These are phyloP conservation scores for Petrosia ficiformis DNA, from an alignment of 37 sponge, comb jelly and placozoan species.

Conservation along the genomic window DNA sequence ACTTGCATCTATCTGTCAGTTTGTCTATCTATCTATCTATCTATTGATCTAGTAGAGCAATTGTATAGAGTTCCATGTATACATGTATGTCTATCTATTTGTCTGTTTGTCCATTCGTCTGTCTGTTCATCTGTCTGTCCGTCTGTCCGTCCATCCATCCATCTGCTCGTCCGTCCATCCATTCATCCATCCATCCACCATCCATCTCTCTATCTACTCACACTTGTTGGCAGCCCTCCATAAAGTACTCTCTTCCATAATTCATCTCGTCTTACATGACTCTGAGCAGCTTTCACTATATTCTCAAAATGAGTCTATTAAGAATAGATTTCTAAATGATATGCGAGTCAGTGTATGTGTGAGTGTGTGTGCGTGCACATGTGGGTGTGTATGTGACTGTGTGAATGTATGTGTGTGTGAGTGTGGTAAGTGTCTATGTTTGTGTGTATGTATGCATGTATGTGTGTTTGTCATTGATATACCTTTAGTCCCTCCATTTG, in stretches of 20 bases:
- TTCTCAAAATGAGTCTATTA: conserved; percentile 24
- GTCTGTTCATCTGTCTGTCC: too few relatives aligned
- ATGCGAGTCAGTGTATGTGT: conserved; percentile 6
- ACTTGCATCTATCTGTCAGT: neutral
- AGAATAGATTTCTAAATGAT: neutral
- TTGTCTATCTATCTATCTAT: neutral
- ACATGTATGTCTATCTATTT: too few relatives aligned
- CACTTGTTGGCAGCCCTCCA: conserved; percentile 14
- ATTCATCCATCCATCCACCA: too few relatives aligned
- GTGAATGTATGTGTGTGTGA: neutral
- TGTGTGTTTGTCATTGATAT: too few relatives aligned
- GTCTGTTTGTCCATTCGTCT: neutral
- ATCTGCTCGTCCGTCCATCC: too few relatives aligned
- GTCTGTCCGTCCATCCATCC: too few relatives aligned
- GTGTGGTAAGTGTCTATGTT: conserved; percentile 9
- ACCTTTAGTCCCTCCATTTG: neutral
- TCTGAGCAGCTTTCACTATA: conserved; percentile 5
- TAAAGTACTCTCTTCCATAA: conserved; percentile 79
- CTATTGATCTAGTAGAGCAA: too few relatives aligned
- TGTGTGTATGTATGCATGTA: too few relatives aligned
- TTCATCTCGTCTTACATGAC: conserved; percentile 47
- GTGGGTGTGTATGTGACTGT: conserved; percentile 8
- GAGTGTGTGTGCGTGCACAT: conserved; percentile 3
- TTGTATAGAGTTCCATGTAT: too few relatives aligned
- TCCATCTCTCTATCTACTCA: too few relatives aligned